These are phyloP conservation scores for Poecilia picta DNA, from an alignment of 2,797 vertebrate genomes.

Conservation along the genomic window DNA sequence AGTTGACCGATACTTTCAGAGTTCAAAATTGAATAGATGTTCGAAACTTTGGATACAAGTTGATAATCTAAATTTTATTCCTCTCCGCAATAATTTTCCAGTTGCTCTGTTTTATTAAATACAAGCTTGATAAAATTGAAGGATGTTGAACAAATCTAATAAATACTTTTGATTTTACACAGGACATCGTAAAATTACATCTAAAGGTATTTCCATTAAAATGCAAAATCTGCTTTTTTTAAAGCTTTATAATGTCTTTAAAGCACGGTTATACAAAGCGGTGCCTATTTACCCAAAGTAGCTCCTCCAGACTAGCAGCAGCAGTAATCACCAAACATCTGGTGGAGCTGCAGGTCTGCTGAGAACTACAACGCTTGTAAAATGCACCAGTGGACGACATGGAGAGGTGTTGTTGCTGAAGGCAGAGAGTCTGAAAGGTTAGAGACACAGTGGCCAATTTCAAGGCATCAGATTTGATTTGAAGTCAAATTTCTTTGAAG, in stretches of 20 bases:
- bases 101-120: neutral
- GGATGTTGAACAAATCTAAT: neutral
- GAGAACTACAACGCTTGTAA: too few species aligned
- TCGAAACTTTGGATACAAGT: neutral
- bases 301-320: too few species aligned
- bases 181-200: neutral
- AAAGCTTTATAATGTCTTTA: neutral
- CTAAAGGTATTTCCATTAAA: neutral
- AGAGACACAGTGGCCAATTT: neutral
- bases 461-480: neutral
- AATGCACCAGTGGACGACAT: too few species aligned
- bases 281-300: neutral
- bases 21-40: neutral
- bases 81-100: neutral
- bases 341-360: too few species aligned
- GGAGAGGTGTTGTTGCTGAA: too few species aligned
- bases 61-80: neutral
- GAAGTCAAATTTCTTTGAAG: neutral
- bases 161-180: neutral
- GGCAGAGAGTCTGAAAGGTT: too few species aligned
- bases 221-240: too few species aligned
- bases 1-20: neutral
- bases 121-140: neutral
- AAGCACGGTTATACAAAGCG: neutral
- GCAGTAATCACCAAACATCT: too few species aligned